Percentiles rank a stretch among this genome's conserved stretches.
phyloP scores from a whole-genome alignment of 2,113 vertebrate genomes.

The Australoheros scitulus region DNA sequence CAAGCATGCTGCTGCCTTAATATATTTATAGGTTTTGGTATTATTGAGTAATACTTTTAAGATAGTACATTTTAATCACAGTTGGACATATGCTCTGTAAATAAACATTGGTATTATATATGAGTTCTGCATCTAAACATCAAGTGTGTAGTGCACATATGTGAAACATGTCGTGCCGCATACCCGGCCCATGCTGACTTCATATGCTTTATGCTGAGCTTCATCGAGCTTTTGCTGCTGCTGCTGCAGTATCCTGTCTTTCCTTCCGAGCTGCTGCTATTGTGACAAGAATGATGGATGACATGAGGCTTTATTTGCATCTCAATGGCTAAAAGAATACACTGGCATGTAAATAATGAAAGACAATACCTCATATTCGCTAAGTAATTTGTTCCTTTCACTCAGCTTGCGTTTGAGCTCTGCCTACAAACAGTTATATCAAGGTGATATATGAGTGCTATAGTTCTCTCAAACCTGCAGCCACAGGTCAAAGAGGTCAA shows the following conservation, averaged over 20 bases:
- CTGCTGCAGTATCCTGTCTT: constrained; percentile 91
- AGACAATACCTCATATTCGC: constrained; percentile 87
- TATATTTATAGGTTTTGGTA: not conserved
- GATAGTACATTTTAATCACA: not conserved
- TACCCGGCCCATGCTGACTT: constrained; percentile 87
- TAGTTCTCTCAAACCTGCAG: not conserved
- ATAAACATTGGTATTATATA: not conserved
- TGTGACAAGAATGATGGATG: constrained; percentile 76
- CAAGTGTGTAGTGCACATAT: not conserved
- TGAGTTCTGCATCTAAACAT: not conserved
- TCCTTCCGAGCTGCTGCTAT: constrained; percentile 86
- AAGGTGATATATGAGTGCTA: not conserved
- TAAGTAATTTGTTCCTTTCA: constrained; percentile 88
- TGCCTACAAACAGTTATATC: constrained; percentile 74
- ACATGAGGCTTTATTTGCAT: not conserved
- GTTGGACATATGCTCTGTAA: not conserved
- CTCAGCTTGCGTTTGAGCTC: constrained; percentile 92
- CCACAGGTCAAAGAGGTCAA: constrained; percentile 21
- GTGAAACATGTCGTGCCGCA: not conserved
- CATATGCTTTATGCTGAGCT: constrained; percentile 83
- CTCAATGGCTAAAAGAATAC: not conserved
- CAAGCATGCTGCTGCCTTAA: not conserved
- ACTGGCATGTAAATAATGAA: constrained; percentile 14
- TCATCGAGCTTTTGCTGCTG: constrained; percentile 90
- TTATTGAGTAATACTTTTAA: not conserved